These are phyloP conservation scores for Notocelia uddmanniana DNA, from an alignment of 2,888 invertebrate species.

Conservation along the genomic window DNA sequence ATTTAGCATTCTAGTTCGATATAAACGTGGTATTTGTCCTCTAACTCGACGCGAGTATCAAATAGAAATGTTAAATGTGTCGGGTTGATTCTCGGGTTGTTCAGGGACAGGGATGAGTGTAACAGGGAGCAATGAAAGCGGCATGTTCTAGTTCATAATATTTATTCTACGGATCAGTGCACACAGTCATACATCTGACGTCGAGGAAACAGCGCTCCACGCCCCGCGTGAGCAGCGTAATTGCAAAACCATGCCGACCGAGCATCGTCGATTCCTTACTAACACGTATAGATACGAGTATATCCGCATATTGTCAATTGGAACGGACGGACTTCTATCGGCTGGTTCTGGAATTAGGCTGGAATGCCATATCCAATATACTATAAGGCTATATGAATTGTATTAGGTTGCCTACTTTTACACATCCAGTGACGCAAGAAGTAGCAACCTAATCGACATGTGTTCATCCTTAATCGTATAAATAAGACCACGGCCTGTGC, in stretches of 20 bases:
- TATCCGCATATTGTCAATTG: too few relatives aligned
- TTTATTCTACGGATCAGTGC: slow-evolving; percentile 35
- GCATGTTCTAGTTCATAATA: slow-evolving; percentile 27
- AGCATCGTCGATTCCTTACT: too few relatives aligned
- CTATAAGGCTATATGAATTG: too few relatives aligned
- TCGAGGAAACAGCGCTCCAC: background rate
- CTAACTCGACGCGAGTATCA: background rate
- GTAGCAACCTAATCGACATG: too few relatives aligned
- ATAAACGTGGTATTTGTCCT: background rate
- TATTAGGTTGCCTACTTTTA: too few relatives aligned
- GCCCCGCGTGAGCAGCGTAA: background rate
- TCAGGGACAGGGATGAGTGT: background rate
- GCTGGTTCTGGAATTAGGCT: too few relatives aligned
- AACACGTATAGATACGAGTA: too few relatives aligned
- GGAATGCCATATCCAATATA: too few relatives aligned
- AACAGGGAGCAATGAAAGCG: background rate
- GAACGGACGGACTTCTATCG: too few relatives aligned
- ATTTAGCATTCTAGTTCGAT: background rate
- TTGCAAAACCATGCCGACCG: background rate
- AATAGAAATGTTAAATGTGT: background rate
- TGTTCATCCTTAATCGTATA: too few relatives aligned
- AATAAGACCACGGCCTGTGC: too few relatives aligned
- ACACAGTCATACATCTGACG: slow-evolving; percentile 1
- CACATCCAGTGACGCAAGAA: too few relatives aligned
- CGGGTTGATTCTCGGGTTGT: background rate